phyloP scores from a whole-genome alignment of 2,113 vertebrate species.

The Bothrops jararaca region DNA sequence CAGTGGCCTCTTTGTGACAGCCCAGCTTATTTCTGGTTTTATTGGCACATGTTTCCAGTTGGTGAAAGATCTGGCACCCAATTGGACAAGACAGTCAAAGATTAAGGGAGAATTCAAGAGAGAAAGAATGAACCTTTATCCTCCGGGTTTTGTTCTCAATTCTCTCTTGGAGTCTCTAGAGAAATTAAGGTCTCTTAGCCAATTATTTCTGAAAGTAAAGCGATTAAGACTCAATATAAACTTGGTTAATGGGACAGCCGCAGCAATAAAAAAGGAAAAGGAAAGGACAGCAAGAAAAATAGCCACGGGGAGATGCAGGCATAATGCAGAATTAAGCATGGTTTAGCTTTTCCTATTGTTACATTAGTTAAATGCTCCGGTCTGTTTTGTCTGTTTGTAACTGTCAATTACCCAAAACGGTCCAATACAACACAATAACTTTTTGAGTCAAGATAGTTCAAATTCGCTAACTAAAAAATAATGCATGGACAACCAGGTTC shows the following conservation, averaged over 20 bases:
- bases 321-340: not conserved
- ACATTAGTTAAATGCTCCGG: not conserved
- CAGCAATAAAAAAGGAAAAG: not conserved
- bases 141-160: not conserved
- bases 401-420: not conserved
- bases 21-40: too few relatives aligned
- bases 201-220: slow-evolving; percentile 2
- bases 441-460: not conserved
- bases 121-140: not conserved
- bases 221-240: not conserved
- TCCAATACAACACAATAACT: not conserved
- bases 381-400: not conserved
- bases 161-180: not conserved
- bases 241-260: not conserved
- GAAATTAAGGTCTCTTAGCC: slow-evolving; percentile 4
- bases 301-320: not conserved
- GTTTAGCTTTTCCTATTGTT: not conserved
- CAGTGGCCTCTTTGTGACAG: too few relatives aligned
- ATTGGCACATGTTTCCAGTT: too few relatives aligned
- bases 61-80: not conserved
- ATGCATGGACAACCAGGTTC: too few relatives aligned
- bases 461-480: too few relatives aligned
- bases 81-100: not conserved
- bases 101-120: not conserved
- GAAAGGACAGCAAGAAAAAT: not conserved